Base-by-base conservation (phyloP, 1,140 invertebrate species). In the Lucilia cuprina region DNA sequence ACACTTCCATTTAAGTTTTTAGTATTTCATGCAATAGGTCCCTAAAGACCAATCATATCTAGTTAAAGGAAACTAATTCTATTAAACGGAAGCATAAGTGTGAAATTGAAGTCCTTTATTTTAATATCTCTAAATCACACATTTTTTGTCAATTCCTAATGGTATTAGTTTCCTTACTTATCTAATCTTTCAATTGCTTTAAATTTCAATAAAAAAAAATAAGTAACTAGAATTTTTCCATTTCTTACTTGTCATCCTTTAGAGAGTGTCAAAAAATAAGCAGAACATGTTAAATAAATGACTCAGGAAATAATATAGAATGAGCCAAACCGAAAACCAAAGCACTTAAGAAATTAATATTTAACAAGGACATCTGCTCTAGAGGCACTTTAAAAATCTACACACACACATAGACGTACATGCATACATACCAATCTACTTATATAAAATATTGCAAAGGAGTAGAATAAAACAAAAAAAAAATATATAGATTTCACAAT, bases 341-440 rank as follows among this genome's bases (percentile, higher is more conserved):
- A 78, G 75, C 75, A 78, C 75, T 78, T 78, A 78, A 78, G 75
- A 78, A 78, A 78, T 78, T 78, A 78, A 47, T 78, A 78, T 78
- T 78, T 14, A n/a, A 78, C 17, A 47, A 78, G 75, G 75, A 78
- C 75, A 78, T 78, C 75, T 78, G 75, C 34, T 78, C 35, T 78
- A 41, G 10, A 41, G 41, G 41, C 41, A 41, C 41, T 41, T 41
- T 41, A 41, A 41, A 41, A 41, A 41, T 41, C 41, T 10, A 41
- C 2, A 41, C 41, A 41, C 3, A 41, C 41, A 41, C 7, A 41
- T 41, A 41, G 10, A 41, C 41, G 1, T 8, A 41, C 5, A 41
- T 41, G 7, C 5, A 41, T 41, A 41, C 10, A 41, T 41, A 41
- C 41, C 1, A 30, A 30, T 30, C 25, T 30, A 30, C 25, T 30